Percentiles rank a stretch among this genome's conserved stretches.
phyloP scores from a whole-genome alignment of 2,888 invertebrate species.

The Epiblema foenella region DNA sequence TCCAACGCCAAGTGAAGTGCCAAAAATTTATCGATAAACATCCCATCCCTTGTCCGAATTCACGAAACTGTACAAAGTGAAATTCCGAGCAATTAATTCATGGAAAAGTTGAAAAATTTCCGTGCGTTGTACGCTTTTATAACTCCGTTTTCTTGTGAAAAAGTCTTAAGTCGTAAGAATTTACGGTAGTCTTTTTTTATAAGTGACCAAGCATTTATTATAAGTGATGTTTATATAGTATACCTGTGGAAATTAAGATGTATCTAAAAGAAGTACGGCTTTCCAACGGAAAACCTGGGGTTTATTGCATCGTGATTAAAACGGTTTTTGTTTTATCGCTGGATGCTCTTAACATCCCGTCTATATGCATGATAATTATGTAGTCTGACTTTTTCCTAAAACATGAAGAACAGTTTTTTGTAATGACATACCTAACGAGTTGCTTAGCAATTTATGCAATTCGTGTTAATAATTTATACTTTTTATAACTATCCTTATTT shows the following conservation, averaged over 20 bases:
- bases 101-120: slow-evolving; percentile 47
- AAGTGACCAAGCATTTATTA: too few species aligned
- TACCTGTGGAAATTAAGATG: slow-evolving; percentile 50
- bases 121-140: slow-evolving; percentile 50
- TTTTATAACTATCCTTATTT: background rate
- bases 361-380: too few species aligned
- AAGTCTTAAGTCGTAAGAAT: background rate
- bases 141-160: slow-evolving; percentile 52
- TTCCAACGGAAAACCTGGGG: too few species aligned
- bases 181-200: background rate
- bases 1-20: slow-evolving; percentile 34
- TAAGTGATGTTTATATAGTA: slow-evolving; percentile 26
- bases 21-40: slow-evolving; percentile 41
- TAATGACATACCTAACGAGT: too few species aligned
- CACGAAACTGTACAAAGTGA: slow-evolving; percentile 54
- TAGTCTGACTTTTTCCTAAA: too few species aligned
- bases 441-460: too few species aligned
- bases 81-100: slow-evolving; percentile 67
- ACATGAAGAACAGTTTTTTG: too few species aligned
- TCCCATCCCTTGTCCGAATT: slow-evolving; percentile 21
- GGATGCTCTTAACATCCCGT: too few species aligned
- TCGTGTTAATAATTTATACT: too few species aligned
- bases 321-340: too few species aligned
- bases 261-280: slow-evolving; percentile 29
- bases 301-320: too few species aligned